These are phyloP conservation scores for Copidosoma aretas DNA, from an alignment of 2,888 invertebrate species.

Conservation along the genomic window DNA sequence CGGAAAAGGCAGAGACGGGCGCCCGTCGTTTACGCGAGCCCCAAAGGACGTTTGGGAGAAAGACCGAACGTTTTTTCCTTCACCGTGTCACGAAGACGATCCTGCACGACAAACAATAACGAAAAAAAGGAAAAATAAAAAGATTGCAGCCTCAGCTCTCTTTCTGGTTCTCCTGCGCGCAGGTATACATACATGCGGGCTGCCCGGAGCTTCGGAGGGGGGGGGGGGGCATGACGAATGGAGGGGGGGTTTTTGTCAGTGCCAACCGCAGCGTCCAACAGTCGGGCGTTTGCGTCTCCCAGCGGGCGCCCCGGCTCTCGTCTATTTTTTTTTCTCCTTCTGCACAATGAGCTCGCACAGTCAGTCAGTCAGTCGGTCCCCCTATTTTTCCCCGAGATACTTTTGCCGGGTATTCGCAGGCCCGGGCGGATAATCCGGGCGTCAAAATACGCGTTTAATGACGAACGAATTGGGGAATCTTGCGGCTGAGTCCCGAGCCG, in stretches of 20 bases:
- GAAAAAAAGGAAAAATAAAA: constrained; percentile 44
- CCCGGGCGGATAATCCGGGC: too few species aligned
- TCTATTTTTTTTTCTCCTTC: constrained; percentile 17
- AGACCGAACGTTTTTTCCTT: neutral
- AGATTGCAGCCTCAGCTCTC: too few species aligned
- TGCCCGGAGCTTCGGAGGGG: neutral
- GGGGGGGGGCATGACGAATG: constrained; percentile 53
- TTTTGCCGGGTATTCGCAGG: too few species aligned
- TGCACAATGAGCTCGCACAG: constrained; percentile 15
- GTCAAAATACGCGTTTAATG: too few species aligned
- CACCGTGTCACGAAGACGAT: too few species aligned
- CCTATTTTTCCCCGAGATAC: neutral
- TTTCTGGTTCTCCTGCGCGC: constrained; percentile 16
- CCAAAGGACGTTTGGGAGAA: too few species aligned
- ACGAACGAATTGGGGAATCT: too few species aligned
- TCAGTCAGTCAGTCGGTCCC: too few species aligned
- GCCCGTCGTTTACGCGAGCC: too few species aligned
- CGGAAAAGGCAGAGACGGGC: too few species aligned
- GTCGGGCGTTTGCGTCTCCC: constrained; percentile 49
- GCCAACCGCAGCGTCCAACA: constrained; percentile 53
- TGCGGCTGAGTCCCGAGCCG: too few species aligned
- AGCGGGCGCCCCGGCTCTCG: constrained; percentile 53
- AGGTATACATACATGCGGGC: too few species aligned
- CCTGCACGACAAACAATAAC: neutral
- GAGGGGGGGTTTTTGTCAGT: constrained; percentile 56